Base-by-base conservation (phyloP, 1,140 invertebrate species). In the Megalopta genalis region DNA sequence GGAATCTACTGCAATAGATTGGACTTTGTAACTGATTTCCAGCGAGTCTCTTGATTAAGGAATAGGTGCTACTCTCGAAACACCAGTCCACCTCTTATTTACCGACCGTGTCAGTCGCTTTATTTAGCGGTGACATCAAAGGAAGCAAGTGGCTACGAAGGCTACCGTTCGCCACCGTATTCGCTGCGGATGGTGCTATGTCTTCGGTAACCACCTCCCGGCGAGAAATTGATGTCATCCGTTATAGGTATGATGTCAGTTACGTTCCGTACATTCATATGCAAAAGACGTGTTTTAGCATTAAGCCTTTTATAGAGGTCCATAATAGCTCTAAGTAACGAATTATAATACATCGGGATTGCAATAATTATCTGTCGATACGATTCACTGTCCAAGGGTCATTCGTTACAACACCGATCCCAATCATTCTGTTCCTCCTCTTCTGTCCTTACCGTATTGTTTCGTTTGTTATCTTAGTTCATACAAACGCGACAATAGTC, bases 61-160 rank as follows among this genome's bases (percentile, higher is more conserved):
- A 80, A 80, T 80, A 76, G 42, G 72, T 76, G 65, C 54, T 66
- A 63, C 65, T 68, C 64, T 10, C 4, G n/a, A 54, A 32, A 71
- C 23, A 72, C 21, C 59, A 32, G 25, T 78, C 32, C 69, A 72
- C 46, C 60, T 54, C 46, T 21, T 54, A 87, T 86, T 86, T 86
- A 82, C 77, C 73, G 77, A 80, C 77, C 72, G 65, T 82, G 77
- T 89, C 88, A 88, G 78, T 75, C 73, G 80, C 75, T 88, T 90
- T 87, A 90, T 90, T 87, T 86, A 86, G 81, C 80, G 79, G 68
- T 90, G 89, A 90, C 88, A 89, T 90, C 89, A 90, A 89, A 84
- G 52, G 74, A 80, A 46, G 62, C 85, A 89, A 89, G 86, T 89
- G 86, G 80, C 73, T 71, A 59, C 64, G 85, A 88, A 89, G 89